Evolutionary conservation across 2,797 vertebrate species (phyloP).

Genomic region (Crenuchus spilurus): DNA sequence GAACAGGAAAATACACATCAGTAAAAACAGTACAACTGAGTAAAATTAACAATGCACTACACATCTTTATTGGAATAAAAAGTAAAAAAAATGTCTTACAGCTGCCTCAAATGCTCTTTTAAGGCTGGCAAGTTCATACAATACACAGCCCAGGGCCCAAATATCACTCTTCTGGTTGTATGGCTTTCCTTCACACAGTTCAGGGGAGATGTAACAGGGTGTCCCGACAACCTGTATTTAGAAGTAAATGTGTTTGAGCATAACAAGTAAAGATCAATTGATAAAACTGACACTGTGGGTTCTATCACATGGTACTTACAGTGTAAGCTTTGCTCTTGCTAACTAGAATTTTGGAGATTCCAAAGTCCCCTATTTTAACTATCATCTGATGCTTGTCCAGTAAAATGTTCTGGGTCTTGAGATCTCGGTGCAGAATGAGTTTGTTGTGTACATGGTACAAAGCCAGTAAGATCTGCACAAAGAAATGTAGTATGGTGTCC

Average conservation of each 20-base stretch:
- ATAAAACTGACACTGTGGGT: not conserved
- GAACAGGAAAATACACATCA: too few relatives aligned
- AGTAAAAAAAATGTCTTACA: constrained; percentile 71
- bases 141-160: constrained; percentile 97
- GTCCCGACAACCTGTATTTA: constrained; percentile 91
- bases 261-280: not conserved
- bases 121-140: constrained; percentile 95
- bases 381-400: constrained; percentile 98
- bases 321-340: constrained; percentile 99
- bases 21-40: too few relatives aligned
- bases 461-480: constrained; percentile 95
- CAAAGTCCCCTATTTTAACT: constrained; percentile 97
- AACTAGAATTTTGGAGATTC: constrained; percentile 98
- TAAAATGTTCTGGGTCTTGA: constrained; percentile 98
- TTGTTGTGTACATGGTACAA: constrained; percentile 97
- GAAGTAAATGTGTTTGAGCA: constrained; percentile 11
- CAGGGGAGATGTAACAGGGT: constrained; percentile 97
- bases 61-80: constrained; percentile 8
- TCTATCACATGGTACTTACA: constrained; percentile 67
- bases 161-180: constrained; percentile 99
- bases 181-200: constrained; percentile 97
- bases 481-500: constrained; percentile 97
- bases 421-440: constrained; percentile 95
- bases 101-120: constrained; percentile 98
- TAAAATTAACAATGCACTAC: too few relatives aligned